A percentile compares a stretch with the other conserved stretches of the same genome.
These are phyloP conservation scores for Lasioglossum morio DNA, from an alignment of 2,888 invertebrate species.

Conservation along the genomic window DNA sequence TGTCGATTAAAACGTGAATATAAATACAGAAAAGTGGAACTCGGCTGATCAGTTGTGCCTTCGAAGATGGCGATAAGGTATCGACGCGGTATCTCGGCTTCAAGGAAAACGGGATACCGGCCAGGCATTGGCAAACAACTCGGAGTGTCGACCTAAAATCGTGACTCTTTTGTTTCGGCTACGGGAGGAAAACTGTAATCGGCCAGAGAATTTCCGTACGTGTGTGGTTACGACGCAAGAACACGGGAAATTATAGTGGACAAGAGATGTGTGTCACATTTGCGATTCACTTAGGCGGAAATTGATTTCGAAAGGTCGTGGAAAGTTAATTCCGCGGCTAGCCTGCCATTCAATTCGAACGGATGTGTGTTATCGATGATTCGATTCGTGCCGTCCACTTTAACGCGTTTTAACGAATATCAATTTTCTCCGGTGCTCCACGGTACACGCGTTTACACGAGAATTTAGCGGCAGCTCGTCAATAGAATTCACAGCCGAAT, in stretches of 20 bases:
- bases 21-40: slow-evolving; percentile 1
- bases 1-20: slow-evolving; percentile 5
- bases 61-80: slow-evolving; percentile 22
- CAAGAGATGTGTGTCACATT: slow-evolving; percentile 35
- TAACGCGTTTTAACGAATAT: slow-evolving; percentile 21
- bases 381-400: neutral
- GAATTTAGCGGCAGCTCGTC: neutral
- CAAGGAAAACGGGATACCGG: neutral
- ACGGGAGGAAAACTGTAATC: neutral
- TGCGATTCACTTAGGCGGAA: slow-evolving; percentile 44
- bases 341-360: slow-evolving; percentile 26
- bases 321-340: slow-evolving; percentile 43
- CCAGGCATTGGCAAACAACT: slow-evolving; percentile 5
- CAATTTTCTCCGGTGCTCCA: neutral
- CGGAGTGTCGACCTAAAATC: neutral
- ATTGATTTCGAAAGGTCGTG: slow-evolving; percentile 51
- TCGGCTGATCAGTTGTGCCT: slow-evolving; percentile 2
- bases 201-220: neutral
- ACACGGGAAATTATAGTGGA: slow-evolving; percentile 16
- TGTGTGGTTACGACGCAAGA: neutral
- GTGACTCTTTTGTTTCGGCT: neutral
- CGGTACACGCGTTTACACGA: neutral
- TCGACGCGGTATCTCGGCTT: slow-evolving; percentile 20
- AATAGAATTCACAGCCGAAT: neutral
- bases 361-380: slow-evolving; percentile 14